These are phyloP conservation scores for Crotalus helleri DNA, from an alignment of 2,113 vertebrate genomes.

Conservation along the genomic window DNA sequence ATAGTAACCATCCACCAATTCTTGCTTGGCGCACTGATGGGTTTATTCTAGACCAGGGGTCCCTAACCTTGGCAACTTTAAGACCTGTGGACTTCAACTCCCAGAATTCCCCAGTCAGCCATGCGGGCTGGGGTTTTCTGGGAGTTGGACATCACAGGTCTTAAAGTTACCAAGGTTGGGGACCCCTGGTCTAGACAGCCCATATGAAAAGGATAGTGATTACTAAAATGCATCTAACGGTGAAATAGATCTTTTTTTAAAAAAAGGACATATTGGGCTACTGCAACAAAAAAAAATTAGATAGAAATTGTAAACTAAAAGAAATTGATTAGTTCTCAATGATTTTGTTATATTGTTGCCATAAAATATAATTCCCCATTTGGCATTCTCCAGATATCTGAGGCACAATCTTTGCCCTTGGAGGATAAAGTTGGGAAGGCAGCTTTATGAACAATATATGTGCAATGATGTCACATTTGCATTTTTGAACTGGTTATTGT, in stretches of 20 bases:
- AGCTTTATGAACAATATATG: background rate
- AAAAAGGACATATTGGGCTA: background rate
- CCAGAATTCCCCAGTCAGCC: too few relatives aligned
- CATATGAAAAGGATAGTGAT: background rate
- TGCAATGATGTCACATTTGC: background rate
- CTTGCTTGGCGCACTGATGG: background rate
- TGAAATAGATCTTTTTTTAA: background rate
- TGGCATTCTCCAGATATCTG: background rate
- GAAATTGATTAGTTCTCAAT: background rate
- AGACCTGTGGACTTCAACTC: too few relatives aligned
- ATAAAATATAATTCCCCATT: background rate
- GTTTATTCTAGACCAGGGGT: background rate
- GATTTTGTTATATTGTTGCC: background rate
- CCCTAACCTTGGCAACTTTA: too few relatives aligned
- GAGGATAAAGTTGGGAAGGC: background rate
- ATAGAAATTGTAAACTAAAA: background rate
- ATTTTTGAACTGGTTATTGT: slow-evolving; percentile 7
- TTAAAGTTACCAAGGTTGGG: too few relatives aligned
- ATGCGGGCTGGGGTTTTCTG: too few relatives aligned
- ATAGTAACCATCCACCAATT: background rate
- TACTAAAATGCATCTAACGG: background rate
- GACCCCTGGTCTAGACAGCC: background rate
- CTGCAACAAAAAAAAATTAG: background rate
- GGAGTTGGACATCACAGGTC: too few relatives aligned
- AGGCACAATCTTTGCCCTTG: background rate